These are phyloP conservation scores for Iselma pallidipennis DNA, from an alignment of 2,888 invertebrate genomes.

Conservation along the genomic window DNA sequence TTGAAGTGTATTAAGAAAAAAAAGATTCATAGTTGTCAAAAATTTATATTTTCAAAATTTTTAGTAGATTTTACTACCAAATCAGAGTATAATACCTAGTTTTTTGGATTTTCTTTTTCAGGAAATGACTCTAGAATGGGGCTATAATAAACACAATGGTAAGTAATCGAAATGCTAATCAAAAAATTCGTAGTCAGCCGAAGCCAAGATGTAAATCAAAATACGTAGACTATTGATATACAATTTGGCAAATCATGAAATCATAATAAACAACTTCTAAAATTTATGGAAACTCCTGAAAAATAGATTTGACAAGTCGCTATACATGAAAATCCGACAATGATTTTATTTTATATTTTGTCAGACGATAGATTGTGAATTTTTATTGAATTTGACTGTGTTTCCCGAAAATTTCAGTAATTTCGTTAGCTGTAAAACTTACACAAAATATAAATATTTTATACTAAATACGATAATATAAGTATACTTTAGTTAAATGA, in stretches of 20 bases:
- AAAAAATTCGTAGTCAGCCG: too few species aligned
- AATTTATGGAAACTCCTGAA: neutral
- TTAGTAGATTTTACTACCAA: neutral
- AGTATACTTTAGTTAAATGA: too few species aligned
- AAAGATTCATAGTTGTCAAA: neutral
- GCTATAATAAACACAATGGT: constrained; percentile 43
- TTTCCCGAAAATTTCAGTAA: too few species aligned
- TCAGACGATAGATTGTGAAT: too few species aligned
- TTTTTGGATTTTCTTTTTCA: constrained; percentile 25
- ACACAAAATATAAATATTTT: too few species aligned
- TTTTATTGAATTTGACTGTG: too few species aligned
- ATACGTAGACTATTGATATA: too few species aligned
- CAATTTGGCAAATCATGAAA: neutral
- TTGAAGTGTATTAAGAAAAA: too few species aligned
- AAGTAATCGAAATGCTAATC: constrained; percentile 23
- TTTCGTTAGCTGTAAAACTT: too few species aligned
- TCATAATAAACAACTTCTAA: neutral
- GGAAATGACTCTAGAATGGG: constrained; percentile 43
- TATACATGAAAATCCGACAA: neutral
- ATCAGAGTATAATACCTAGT: too few species aligned
- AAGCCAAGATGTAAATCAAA: too few species aligned
- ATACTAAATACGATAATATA: too few species aligned
- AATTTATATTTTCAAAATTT: neutral
- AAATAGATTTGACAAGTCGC: neutral
- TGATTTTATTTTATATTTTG: neutral